phyloP scores from a whole-genome alignment of 2,797 vertebrate species.

The Poecilia wingei region DNA sequence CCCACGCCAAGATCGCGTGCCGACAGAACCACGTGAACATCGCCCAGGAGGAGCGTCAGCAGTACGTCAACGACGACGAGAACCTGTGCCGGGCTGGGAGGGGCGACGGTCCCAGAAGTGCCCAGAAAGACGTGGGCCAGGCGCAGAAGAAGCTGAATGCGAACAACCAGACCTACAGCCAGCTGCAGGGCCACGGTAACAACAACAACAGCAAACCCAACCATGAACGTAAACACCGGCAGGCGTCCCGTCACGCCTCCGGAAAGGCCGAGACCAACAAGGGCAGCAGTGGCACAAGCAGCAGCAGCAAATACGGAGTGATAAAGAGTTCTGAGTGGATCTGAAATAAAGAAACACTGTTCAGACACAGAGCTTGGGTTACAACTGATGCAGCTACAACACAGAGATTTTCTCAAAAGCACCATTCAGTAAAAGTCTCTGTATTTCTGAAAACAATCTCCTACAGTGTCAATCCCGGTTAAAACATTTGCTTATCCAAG shows the following conservation, averaged over 20 bases:
- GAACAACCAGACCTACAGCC: conserved; percentile 81
- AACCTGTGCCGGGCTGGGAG: conserved; percentile 72
- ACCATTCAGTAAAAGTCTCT: background rate
- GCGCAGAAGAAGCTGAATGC: conserved; percentile 86
- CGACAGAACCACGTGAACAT: conserved; percentile 93
- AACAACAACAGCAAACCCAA: conserved; percentile 78
- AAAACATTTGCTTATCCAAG: background rate
- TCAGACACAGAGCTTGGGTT: conserved; percentile 4
- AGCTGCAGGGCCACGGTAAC: conserved; percentile 78
- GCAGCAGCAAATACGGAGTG: conserved; percentile 86
- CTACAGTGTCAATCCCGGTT: background rate
- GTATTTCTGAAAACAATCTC: background rate
- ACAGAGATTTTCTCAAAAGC: background rate
- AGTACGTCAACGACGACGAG: conserved; percentile 85
- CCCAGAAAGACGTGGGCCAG: conserved; percentile 81
- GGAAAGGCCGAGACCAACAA: conserved; percentile 49
- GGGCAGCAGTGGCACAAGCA: conserved; percentile 79
- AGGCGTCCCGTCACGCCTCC: conserved; percentile 53
- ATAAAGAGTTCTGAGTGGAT: conserved; percentile 94
- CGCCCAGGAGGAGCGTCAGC: conserved; percentile 86
- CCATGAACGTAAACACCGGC: conserved; percentile 79
- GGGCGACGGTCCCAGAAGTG: conserved; percentile 58
- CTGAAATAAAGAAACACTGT: conserved; percentile 61
- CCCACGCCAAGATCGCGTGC: conserved; percentile 86
- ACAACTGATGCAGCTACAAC: background rate